These are phyloP conservation scores for Eupithecia vulgata DNA, from an alignment of 2,888 invertebrate genomes.

Conservation along the genomic window DNA sequence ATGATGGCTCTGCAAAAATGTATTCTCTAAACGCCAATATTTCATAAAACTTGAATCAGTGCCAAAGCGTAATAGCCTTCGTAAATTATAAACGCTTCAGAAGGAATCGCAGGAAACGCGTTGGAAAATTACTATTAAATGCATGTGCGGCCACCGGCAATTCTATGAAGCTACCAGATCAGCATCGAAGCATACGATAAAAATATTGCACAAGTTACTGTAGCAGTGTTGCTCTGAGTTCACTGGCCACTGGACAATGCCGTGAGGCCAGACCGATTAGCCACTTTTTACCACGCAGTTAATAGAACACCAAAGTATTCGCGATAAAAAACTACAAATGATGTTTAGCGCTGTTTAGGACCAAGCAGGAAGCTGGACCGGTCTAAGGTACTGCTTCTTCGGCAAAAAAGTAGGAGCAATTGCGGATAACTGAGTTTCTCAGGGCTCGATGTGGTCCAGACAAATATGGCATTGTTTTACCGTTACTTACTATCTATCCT, in stretches of 20 bases:
- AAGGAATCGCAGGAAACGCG: conserved; percentile 45
- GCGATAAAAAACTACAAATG: conserved; percentile 64
- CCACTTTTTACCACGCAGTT: conserved; percentile 51
- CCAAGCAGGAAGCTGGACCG: conserved; percentile 72
- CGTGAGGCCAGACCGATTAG: conserved; percentile 55
- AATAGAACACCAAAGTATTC: conserved; percentile 48
- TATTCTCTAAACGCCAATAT: conserved; percentile 31
- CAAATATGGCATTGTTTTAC: conserved; percentile 58
- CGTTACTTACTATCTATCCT: conserved; percentile 53
- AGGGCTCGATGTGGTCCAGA: conserved; percentile 47
- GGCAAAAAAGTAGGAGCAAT: conserved; percentile 59
- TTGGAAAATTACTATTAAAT: conserved; percentile 52
- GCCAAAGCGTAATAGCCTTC: conserved; percentile 52
- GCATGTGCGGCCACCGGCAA: conserved; percentile 47
- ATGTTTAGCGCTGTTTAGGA: conserved; percentile 69
- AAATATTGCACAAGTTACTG: conserved; percentile 24
- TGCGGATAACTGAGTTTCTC: conserved; percentile 64
- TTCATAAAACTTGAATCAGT: conserved; percentile 56
- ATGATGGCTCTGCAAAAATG: conserved; percentile 22
- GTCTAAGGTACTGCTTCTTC: conserved; percentile 57
- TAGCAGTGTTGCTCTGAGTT: conserved; percentile 47
- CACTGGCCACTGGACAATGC: conserved; percentile 49
- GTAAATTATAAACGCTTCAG: conserved; percentile 43
- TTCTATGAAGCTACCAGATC: conserved; percentile 15
- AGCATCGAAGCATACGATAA: conserved; percentile 24